Evolutionary conservation across 2,888 invertebrate genomes (phyloP).

Genomic region (Nephrotoma appendiculata): DNA sequence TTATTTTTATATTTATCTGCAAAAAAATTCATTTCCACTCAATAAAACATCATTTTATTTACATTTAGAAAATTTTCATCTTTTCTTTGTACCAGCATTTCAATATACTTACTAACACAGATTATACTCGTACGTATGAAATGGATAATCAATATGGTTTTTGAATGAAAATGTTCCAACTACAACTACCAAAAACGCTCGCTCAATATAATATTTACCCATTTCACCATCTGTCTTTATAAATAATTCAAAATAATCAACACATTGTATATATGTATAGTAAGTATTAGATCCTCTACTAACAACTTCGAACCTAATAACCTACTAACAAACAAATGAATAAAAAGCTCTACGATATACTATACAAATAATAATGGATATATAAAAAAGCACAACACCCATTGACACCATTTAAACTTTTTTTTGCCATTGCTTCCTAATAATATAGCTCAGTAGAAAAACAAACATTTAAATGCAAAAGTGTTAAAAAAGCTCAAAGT

Average conservation of each 20-base stretch:
- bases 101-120: background rate
- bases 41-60: background rate
- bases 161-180: background rate
- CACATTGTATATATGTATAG: background rate
- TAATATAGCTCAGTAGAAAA: background rate
- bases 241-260: background rate
- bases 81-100: background rate
- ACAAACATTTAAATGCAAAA: background rate
- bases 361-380: background rate
- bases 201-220: background rate
- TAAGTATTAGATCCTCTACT: background rate
- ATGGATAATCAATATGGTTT: background rate
- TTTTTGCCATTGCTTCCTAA: background rate
- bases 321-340: background rate
- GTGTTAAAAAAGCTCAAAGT: background rate
- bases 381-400: background rate
- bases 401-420: background rate
- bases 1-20: background rate
- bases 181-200: background rate
- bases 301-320: background rate
- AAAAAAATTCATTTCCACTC: background rate
- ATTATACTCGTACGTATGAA: background rate
- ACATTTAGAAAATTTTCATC: background rate
- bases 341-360: background rate
- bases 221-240: background rate